Conservation (phyloP, 2,888 invertebrate species). For the Xanthorhoe designata region DNA sequence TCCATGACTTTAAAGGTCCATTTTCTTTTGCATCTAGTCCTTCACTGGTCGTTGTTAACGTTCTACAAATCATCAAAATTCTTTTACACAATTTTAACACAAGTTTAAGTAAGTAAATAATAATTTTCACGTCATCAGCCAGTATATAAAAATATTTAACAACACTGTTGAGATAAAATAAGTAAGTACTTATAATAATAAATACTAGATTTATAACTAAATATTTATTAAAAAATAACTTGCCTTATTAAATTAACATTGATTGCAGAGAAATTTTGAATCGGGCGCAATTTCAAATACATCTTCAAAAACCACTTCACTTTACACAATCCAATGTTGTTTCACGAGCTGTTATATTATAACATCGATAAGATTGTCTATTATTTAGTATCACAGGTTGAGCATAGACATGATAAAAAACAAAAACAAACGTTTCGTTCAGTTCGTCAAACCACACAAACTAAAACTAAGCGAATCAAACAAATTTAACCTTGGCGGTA, state of each 20-base stretch:
- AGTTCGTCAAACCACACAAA: neutral
- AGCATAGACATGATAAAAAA: slow-evolving; percentile 2
- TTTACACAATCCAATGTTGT: neutral
- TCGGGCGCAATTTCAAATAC: slow-evolving; percentile 17
- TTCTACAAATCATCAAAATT: slow-evolving; percentile 32
- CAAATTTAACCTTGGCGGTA: slow-evolving; percentile 22
- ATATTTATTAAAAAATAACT: neutral
- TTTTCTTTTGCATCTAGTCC: slow-evolving; percentile 25
- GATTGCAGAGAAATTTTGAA: slow-evolving; percentile 4
- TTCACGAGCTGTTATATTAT: neutral
- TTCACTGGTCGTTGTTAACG: slow-evolving; percentile 35
- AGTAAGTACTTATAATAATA: no score
- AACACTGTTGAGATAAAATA: no score
- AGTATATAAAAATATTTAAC: no score
- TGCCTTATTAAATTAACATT: slow-evolving; percentile 22
- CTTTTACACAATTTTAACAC: neutral
- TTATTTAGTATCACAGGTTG: neutral
- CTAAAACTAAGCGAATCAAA: slow-evolving; percentile 15
- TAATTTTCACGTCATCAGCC: neutral
- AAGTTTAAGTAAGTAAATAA: neutral
- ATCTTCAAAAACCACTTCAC: slow-evolving; percentile 16
- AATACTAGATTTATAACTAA: no score
- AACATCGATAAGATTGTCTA: slow-evolving; percentile 14
- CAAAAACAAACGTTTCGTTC: neutral
- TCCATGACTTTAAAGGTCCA: slow-evolving; percentile 55